Percentiles rank a stretch among this genome's conserved stretches.
These are phyloP conservation scores for Helobdella robusta DNA, from an alignment of 2,888 invertebrate genomes.

Conservation along the genomic window DNA sequence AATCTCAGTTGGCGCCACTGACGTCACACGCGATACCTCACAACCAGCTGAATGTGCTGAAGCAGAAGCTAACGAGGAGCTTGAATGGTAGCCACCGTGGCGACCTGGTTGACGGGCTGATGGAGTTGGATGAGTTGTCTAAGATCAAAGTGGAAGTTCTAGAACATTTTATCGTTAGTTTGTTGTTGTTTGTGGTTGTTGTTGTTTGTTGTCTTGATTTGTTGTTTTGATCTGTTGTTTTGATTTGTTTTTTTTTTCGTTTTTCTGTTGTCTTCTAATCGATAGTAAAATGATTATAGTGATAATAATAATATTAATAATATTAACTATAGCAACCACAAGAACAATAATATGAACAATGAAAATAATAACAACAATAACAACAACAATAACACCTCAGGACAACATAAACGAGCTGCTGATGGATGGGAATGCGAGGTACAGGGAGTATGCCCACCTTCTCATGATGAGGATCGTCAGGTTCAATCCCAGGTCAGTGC, in stretches of 20 bases:
- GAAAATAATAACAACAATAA: not conserved
- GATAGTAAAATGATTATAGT: not conserved
- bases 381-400: conserved; percentile 34
- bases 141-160: conserved; percentile 62
- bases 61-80: conserved; percentile 2
- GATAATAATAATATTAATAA: not conserved
- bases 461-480: conserved; percentile 65
- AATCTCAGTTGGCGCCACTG: conserved; percentile 41
- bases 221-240: not conserved
- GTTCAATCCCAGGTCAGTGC: conserved; percentile 55
- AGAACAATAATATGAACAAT: not conserved
- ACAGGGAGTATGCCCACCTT: conserved; percentile 63
- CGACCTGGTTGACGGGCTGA: conserved; percentile 58
- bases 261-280: not conserved
- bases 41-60: conserved; percentile 36
- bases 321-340: no score
- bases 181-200: not conserved
- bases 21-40: conserved; percentile 39
- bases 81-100: not conserved
- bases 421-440: conserved; percentile 57
- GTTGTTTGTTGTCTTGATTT: not conserved
- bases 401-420: conserved; percentile 56
- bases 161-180: conserved; percentile 56
- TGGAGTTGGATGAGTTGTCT: conserved; percentile 66
- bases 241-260: not conserved